Percentiles rank a stretch among this genome's conserved stretches.
phyloP scores from a whole-genome alignment of 2,113 vertebrate species.

The Grallaria varia region DNA sequence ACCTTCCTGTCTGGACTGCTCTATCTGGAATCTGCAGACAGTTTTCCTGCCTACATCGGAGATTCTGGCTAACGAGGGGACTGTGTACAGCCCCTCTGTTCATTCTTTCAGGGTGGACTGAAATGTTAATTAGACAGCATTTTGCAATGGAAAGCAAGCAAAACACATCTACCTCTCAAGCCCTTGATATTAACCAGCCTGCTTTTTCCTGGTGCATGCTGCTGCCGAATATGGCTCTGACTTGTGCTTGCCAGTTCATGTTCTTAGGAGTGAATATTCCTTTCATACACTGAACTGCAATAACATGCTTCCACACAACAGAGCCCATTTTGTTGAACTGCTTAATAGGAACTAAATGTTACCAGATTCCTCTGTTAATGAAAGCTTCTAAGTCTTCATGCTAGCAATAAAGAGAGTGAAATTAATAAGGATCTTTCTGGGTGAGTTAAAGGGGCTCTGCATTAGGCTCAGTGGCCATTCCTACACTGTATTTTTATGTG shows the following conservation, averaged over 20 bases:
- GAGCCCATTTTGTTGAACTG: neutral
- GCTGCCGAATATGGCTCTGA: neutral
- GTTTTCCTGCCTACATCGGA: neutral
- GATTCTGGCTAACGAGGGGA: neutral
- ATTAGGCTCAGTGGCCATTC: neutral
- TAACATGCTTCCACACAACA: neutral
- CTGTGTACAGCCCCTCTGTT: neutral
- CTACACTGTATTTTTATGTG: neutral
- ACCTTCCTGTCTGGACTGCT: neutral
- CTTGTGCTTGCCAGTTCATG: neutral
- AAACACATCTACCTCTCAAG: neutral
- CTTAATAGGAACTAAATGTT: neutral
- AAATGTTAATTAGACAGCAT: neutral
- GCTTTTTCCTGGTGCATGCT: neutral
- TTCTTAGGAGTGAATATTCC: neutral
- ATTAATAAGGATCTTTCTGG: neutral
- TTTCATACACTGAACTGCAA: neutral
- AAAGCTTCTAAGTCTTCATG: neutral
- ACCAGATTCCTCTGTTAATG: neutral
- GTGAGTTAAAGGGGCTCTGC: neutral
- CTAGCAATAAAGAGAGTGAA: neutral
- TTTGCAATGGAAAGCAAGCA: neutral
- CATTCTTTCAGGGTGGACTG: neutral
- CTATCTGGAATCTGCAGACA: neutral
- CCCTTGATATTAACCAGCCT: neutral